Evolutionary conservation across 2,113 vertebrate species (phyloP).

Genomic region (Cichladusa arquata): DNA sequence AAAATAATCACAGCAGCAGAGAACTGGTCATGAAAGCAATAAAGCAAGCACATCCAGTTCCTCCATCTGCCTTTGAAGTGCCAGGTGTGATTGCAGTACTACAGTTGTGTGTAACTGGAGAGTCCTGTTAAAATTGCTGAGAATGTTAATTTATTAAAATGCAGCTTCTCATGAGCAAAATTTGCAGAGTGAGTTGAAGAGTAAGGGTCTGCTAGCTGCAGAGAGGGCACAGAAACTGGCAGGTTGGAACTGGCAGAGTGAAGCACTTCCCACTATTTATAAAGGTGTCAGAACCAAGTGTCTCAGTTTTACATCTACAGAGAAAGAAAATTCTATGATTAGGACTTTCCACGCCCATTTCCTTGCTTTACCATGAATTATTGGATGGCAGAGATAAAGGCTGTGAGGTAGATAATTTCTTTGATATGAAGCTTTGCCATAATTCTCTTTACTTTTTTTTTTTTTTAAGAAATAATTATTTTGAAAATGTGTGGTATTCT

Average conservation of each 20-base stretch:
- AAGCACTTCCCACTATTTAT: background rate
- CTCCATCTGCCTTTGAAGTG: background rate
- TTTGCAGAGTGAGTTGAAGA: background rate
- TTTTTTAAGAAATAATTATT: background rate
- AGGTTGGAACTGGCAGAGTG: background rate
- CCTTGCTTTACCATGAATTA: background rate
- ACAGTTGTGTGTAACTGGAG: background rate
- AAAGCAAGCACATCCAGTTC: background rate
- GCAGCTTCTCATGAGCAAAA: background rate
- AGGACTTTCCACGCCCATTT: background rate
- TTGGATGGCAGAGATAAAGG: background rate
- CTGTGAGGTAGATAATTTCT: background rate
- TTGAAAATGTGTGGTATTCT: background rate
- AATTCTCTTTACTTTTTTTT: background rate
- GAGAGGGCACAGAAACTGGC: background rate
- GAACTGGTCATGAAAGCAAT: background rate
- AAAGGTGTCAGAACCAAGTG: background rate
- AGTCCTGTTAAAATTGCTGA: background rate
- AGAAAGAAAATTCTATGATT: background rate
- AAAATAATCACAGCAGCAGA: background rate
- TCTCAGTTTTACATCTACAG: background rate
- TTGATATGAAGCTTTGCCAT: background rate
- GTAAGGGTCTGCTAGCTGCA: background rate
- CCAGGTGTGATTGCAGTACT: background rate
- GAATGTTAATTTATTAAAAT: background rate